Conservation (phyloP, 2,888 invertebrate genomes). For the Pandemis heparana region DNA sequence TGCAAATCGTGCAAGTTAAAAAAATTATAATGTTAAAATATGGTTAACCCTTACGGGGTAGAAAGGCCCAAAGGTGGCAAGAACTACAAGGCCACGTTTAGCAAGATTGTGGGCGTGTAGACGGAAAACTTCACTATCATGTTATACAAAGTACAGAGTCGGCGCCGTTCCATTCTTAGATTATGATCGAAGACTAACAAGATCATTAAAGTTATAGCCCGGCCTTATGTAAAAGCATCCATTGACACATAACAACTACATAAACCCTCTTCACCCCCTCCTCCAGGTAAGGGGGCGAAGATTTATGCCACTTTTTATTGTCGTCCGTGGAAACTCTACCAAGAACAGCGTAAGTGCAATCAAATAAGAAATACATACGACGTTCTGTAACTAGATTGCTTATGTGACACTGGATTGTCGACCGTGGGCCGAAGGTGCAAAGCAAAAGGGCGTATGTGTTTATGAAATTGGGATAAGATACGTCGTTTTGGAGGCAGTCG, state of each 20-base stretch:
- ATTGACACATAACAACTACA: slow-evolving; percentile 13
- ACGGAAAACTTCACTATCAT: too few species aligned
- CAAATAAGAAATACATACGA: background rate
- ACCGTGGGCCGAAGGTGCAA: background rate
- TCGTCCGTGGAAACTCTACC: slow-evolving; percentile 19
- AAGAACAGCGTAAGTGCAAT: background rate
- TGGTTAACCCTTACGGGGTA: too few species aligned
- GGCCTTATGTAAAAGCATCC: slow-evolving; percentile 4
- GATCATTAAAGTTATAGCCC: slow-evolving; percentile 9
- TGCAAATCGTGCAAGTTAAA: too few species aligned
- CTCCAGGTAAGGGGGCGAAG: slow-evolving; percentile 22
- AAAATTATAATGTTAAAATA: too few species aligned
- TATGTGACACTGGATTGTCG: background rate
- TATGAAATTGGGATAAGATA: background rate
- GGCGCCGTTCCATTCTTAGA: background rate
- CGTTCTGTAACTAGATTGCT: slow-evolving; percentile 7
- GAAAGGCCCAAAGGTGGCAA: too few species aligned
- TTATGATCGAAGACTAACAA: background rate
- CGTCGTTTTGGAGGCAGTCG: background rate
- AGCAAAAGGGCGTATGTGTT: background rate
- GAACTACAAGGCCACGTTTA: too few species aligned
- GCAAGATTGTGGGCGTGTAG: too few species aligned
- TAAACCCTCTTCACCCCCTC: slow-evolving; percentile 21
- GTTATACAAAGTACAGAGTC: background rate
- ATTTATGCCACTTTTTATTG: slow-evolving; percentile 45